These are phyloP conservation scores for Neuroscelio doddi DNA, from an alignment of 2,888 invertebrate genomes.

Conservation along the genomic window DNA sequence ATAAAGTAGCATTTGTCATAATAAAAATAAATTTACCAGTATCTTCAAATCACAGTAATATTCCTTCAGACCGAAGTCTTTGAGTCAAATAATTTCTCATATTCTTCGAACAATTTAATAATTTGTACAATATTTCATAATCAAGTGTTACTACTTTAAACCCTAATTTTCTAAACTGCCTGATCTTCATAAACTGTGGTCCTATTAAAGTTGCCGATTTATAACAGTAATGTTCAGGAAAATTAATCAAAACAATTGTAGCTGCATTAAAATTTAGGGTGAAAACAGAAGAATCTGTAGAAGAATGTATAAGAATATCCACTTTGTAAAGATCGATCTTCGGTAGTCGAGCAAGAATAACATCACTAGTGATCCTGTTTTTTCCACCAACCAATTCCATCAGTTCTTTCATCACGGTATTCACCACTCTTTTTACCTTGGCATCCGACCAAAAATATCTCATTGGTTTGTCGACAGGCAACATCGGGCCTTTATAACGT, in stretches of 20 bases:
- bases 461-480: slow-evolving; percentile 75
- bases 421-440: slow-evolving; percentile 74
- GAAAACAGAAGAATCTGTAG: slow-evolving; percentile 64
- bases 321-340: slow-evolving; percentile 76
- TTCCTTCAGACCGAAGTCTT: no score
- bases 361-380: slow-evolving; percentile 73
- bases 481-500: slow-evolving; percentile 75
- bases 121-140: slow-evolving; percentile 73
- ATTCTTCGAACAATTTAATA: slow-evolving; percentile 73
- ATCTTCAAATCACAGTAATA: no score
- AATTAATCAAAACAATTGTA: slow-evolving; percentile 76
- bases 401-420: slow-evolving; percentile 72
- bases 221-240: slow-evolving; percentile 79
- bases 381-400: slow-evolving; percentile 71
- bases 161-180: slow-evolving; percentile 78
- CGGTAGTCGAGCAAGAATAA: slow-evolving; percentile 75
- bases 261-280: slow-evolving; percentile 67
- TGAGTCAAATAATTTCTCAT: slow-evolving; percentile 73
- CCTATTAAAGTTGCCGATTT: slow-evolving; percentile 76
- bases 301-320: slow-evolving; percentile 75
- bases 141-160: slow-evolving; percentile 77
- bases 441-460: slow-evolving; percentile 73
- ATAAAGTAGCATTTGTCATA: no score
- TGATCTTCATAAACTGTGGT: slow-evolving; percentile 77
- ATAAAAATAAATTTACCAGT: no score